phyloP scores from a whole-genome alignment of 2,888 invertebrate genomes.

The Rotaria socialis region DNA sequence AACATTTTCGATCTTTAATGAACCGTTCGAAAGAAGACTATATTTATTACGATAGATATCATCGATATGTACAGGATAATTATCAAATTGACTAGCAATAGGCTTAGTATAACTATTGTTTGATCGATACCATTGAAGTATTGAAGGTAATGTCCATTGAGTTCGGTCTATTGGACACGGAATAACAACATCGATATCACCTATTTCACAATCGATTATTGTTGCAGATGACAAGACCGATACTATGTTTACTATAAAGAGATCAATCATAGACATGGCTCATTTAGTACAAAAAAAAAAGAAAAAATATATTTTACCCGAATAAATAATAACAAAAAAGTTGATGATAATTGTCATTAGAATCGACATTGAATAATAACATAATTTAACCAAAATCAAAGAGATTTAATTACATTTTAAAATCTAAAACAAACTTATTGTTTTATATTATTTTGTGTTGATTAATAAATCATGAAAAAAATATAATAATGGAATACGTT shows the following conservation, averaged over 20 bases:
- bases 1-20: neutral
- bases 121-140: slow-evolving; percentile 32
- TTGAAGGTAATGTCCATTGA: neutral
- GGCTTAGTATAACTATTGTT: slow-evolving; percentile 9
- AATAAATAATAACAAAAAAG: neutral
- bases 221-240: neutral
- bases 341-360: neutral
- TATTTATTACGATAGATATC: slow-evolving; percentile 23
- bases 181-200: neutral
- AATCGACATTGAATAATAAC: slow-evolving; percentile 10
- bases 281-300: too few species aligned
- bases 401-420: neutral
- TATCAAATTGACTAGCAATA: slow-evolving; percentile 20
- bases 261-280: neutral
- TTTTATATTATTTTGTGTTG: neutral
- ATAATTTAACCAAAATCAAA: neutral
- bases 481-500: neutral
- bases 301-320: neutral
- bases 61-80: slow-evolving; percentile 32
- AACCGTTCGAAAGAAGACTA: neutral
- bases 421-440: neutral
- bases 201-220: slow-evolving; percentile 22
- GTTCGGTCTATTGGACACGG: slow-evolving; percentile 10
- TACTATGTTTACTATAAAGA: neutral
- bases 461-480: neutral